Conservation (phyloP, 1,140 invertebrate genomes). For the Achroia grisella region DNA sequence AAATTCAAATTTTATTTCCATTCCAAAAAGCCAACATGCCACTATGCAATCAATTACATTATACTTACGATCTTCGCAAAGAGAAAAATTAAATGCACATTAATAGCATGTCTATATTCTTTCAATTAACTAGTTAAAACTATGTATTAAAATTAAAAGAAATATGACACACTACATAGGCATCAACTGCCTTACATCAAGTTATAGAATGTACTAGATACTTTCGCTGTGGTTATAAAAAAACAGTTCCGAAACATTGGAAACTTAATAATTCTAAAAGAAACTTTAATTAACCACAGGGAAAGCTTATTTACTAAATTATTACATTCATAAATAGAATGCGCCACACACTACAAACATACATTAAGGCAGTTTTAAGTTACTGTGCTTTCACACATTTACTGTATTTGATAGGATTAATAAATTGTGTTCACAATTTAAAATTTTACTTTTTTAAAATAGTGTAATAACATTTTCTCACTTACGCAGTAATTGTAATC, state of each 20-base stretch:
- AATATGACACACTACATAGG: slow-evolving; percentile 62
- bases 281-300: slow-evolving; percentile 16
- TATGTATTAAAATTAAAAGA: slow-evolving; percentile 55
- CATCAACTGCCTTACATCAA: slow-evolving; percentile 25
- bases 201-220: slow-evolving; percentile 21
- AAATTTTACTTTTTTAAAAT: too few relatives aligned
- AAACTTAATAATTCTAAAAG: slow-evolving; percentile 5
- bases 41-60: slow-evolving; percentile 40
- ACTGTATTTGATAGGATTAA: too few relatives aligned
- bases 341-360: slow-evolving; percentile 13
- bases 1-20: slow-evolving; percentile 49
- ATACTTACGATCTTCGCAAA: slow-evolving; percentile 26
- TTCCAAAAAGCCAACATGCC: slow-evolving; percentile 64
- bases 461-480: too few relatives aligned
- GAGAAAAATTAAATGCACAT: slow-evolving; percentile 61
- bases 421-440: too few relatives aligned
- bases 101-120: slow-evolving; percentile 50
- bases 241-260: slow-evolving; percentile 4
- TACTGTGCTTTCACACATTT: too few relatives aligned
- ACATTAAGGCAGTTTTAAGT: slow-evolving; percentile 12
- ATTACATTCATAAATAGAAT: slow-evolving; percentile 8
- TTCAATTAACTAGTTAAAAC: slow-evolving; percentile 34
- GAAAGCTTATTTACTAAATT: slow-evolving; percentile 15
- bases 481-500: too few relatives aligned
- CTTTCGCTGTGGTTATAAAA: slow-evolving; percentile 20